Evolutionary conservation across 2,113 vertebrate genomes (phyloP), one percentile per base, ranked within the genome.

Genomic region (Dasypus novemcinctus): DNA sequence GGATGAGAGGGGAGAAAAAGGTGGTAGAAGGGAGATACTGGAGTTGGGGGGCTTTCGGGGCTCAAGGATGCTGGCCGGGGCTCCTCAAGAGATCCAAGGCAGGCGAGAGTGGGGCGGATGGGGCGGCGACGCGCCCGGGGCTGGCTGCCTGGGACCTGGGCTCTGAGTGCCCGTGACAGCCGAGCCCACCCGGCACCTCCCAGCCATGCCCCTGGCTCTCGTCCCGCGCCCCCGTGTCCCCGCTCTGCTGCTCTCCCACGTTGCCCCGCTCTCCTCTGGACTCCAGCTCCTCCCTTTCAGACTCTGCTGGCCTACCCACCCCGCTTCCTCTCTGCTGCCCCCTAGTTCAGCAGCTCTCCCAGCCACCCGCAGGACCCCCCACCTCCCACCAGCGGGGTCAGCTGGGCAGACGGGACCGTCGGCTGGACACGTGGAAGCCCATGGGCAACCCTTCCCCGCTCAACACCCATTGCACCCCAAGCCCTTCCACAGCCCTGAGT

Each of bases 11-110:
- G 98, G 97, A 98, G 98, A 97, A 97, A 99, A 99, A 98, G 99
- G 99, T 99, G 99, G 99, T 99, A 98, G 99, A 99, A 99, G 99
- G 99, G 99, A 99, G 99, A 99, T 99, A 99, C 98, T 99, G 99
- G 99, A 99, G 90, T 96, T 93, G 79, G 52, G 76, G 90, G 94
- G 94, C 46, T 49, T 95, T 91, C 93, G 87, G 93, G 59, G 79
- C 79, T 89, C 83, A 71, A 81, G 92, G 90, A 95, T 94, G 90
- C 92, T 83, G 87, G 78, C 85, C 71, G 0, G 84, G 74, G 78
- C 0, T 2, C 89, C 95, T 86, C 33, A 91, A 93, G 96, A 96
- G 81, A 75, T 74, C 86, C 59, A 38, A 61, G 71, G 46, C 92
- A 33, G 64, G 46, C 8, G 4, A 33, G 33, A n/a, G 25, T 75